Evolutionary conservation across 1,140 invertebrate genomes (phyloP).

Genomic region (Neelides sp.): DNA sequence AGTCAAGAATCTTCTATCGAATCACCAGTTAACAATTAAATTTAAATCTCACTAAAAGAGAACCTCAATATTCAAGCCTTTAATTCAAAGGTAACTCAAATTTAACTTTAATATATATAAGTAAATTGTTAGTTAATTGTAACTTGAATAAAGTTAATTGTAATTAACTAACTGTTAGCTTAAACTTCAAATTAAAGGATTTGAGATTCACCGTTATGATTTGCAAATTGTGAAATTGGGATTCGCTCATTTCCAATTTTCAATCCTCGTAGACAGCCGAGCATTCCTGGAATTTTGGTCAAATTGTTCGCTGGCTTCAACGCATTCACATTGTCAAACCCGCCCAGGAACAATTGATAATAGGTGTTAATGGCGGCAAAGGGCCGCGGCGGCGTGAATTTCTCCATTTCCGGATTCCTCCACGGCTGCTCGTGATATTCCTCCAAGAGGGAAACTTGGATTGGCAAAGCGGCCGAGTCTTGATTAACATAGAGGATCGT

Average conservation of each 20-base stretch:
- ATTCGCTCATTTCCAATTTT: constrained; percentile 69
- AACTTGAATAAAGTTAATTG: constrained; percentile 15
- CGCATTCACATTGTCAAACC: constrained; percentile 50
- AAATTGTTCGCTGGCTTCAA: constrained; percentile 41
- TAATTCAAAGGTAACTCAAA: neutral
- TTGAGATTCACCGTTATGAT: constrained; percentile 48
- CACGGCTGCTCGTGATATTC: constrained; percentile 69
- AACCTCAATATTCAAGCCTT: neutral
- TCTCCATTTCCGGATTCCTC: constrained; percentile 69
- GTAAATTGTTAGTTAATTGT: constrained; percentile 17
- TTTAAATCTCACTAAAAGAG: too few relatives aligned
- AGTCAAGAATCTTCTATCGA: neutral
- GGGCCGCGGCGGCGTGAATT: constrained; percentile 67
- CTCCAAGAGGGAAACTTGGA: constrained; percentile 53
- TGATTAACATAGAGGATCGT: constrained; percentile 75
- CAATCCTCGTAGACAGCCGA: constrained; percentile 76
- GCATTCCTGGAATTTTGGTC: constrained; percentile 52
- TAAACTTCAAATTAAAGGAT: constrained; percentile 7
- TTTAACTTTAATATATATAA: neutral
- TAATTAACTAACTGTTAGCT: constrained; percentile 9
- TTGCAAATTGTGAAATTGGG: constrained; percentile 53
- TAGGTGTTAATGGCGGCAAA: constrained; percentile 69
- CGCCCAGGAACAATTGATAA: constrained; percentile 71
- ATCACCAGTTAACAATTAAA: too few relatives aligned
- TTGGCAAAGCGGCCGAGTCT: constrained; percentile 53